These are phyloP conservation scores for Platysteira castanea DNA, from an alignment of 2,113 vertebrate species.

Conservation along the genomic window DNA sequence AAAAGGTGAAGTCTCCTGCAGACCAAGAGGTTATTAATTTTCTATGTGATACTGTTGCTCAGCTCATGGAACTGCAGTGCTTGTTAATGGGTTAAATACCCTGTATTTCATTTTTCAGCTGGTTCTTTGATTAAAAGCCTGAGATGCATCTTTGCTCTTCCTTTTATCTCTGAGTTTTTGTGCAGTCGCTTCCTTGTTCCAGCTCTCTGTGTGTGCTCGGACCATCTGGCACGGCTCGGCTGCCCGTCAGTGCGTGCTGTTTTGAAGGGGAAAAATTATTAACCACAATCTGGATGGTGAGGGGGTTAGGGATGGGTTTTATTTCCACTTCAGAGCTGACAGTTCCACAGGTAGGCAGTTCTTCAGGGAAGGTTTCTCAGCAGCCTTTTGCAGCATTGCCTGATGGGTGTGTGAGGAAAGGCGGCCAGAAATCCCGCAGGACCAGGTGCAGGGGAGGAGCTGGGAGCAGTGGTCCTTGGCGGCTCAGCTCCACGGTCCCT, in stretches of 20 bases:
- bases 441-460: background rate
- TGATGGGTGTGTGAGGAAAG: background rate
- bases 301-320: background rate
- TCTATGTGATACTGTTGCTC: rapidly evolving
- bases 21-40: background rate
- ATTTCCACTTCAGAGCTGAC: background rate
- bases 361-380: background rate
- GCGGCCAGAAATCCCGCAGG: rapidly evolving
- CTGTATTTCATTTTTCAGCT: background rate
- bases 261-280: constrained; percentile 22
- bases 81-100: background rate
- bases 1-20: background rate
- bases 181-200: background rate
- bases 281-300: constrained; percentile 32
- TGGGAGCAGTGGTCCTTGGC: background rate
- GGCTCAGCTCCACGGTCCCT: background rate
- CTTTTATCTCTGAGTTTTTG: constrained; percentile 41
- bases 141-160: background rate
- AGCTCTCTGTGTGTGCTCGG: constrained; percentile 9
- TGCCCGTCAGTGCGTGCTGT: background rate
- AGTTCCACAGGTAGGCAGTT: background rate
- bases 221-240: constrained; percentile 39
- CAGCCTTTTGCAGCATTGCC: background rate
- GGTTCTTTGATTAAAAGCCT: constrained; percentile 19
- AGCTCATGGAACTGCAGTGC: background rate